Conservation (phyloP, 2,113 vertebrate genomes). For the Apus apus region DNA sequence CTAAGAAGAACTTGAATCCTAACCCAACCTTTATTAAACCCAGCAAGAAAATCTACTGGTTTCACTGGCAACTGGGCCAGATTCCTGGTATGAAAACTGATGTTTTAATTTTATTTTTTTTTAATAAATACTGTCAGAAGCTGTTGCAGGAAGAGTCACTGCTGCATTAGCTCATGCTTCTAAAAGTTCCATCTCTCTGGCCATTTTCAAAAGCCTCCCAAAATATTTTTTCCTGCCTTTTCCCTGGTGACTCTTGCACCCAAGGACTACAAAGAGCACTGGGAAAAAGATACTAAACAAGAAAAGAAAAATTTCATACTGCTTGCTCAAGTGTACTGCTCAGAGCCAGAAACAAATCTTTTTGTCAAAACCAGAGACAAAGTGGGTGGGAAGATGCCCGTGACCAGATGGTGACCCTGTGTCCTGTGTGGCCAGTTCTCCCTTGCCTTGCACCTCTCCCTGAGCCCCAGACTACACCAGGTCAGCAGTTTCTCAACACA, state of each 20-base stretch:
- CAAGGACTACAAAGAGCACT: background rate
- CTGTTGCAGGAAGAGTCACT: background rate
- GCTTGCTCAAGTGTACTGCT: background rate
- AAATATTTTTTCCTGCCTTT: background rate
- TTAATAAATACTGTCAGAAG: background rate
- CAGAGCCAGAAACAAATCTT: background rate
- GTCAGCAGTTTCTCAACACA: background rate
- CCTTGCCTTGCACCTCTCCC: background rate
- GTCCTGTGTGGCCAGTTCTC: accelerated
- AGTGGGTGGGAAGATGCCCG: background rate
- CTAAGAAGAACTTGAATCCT: background rate
- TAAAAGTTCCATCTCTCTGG: background rate
- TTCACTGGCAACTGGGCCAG: background rate
- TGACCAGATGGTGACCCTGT: accelerated
- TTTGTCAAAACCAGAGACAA: background rate
- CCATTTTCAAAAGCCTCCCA: background rate
- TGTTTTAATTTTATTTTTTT: background rate
- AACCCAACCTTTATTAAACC: background rate
- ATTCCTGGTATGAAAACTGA: background rate
- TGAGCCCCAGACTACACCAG: background rate
- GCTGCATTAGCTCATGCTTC: background rate
- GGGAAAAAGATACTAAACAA: background rate
- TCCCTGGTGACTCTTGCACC: background rate
- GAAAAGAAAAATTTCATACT: background rate
- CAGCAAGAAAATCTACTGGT: background rate